phyloP scores from a whole-genome alignment of 2,888 invertebrate genomes.

The Cheilosia vernalis region DNA sequence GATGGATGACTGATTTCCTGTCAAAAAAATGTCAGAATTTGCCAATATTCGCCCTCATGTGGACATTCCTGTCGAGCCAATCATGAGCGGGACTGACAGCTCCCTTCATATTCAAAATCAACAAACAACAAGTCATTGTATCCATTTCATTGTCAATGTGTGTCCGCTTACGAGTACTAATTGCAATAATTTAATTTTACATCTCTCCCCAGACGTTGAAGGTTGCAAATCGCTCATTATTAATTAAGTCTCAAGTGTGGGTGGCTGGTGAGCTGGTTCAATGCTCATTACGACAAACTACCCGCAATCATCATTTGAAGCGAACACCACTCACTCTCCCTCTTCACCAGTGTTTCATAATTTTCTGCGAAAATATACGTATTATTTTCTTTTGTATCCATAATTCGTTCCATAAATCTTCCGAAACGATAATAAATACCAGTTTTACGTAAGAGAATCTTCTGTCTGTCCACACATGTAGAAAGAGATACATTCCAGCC shows the following conservation, averaged over 20 bases:
- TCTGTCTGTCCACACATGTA: background rate
- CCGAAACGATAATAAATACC: slow-evolving; percentile 47
- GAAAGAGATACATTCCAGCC: slow-evolving; percentile 1
- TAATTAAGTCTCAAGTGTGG: slow-evolving; percentile 50
- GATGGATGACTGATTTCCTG: no score
- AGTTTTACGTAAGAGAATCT: slow-evolving; percentile 44
- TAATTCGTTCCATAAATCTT: slow-evolving; percentile 11
- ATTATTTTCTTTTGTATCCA: slow-evolving; percentile 1
- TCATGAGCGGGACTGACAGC: background rate
- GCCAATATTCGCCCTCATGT: no score
- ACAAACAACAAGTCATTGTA: slow-evolving; percentile 11
- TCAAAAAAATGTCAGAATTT: no score
- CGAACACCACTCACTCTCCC: background rate
- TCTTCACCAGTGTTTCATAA: slow-evolving; percentile 3
- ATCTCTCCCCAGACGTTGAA: slow-evolving; percentile 43
- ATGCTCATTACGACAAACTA: slow-evolving; percentile 11
- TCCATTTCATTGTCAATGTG: slow-evolving; percentile 30
- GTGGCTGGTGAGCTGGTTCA: slow-evolving; percentile 21
- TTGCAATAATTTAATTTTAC: slow-evolving; percentile 29
- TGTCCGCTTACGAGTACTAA: slow-evolving; percentile 23
- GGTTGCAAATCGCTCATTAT: slow-evolving; percentile 48
- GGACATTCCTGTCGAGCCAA: no score
- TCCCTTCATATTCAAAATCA: background rate
- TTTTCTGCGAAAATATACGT: slow-evolving; percentile 9
- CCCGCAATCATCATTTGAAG: background rate